These are phyloP conservation scores for Drosophila pseudoobscura DNA, from an alignment of 1,140 invertebrate species.

Conservation along the genomic window DNA sequence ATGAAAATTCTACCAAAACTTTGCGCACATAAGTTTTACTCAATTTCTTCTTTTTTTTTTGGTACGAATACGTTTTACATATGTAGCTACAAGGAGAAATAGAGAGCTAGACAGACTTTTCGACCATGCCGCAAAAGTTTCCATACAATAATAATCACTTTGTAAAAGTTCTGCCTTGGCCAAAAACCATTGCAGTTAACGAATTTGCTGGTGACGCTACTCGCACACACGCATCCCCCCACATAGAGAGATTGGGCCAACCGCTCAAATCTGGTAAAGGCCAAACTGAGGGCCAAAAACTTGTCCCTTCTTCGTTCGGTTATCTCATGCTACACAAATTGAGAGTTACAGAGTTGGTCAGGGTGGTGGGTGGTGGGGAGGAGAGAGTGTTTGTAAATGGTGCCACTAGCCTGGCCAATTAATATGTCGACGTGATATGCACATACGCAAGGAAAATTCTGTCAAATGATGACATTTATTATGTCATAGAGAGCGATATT, in stretches of 20 bases:
- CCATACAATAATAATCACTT: conserved; percentile 80
- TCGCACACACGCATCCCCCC: not conserved
- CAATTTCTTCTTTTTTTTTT: conserved; percentile 26
- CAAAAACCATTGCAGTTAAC: conserved; percentile 71
- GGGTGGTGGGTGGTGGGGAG: not conserved
- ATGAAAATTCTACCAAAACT: conserved; percentile 61
- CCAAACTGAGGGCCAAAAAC: conserved; percentile 46
- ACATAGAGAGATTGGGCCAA: conserved; percentile 23
- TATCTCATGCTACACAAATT: conserved; percentile 31
- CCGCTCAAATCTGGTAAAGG: conserved; percentile 49
- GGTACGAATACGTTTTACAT: conserved; percentile 38
- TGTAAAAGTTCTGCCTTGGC: conserved; percentile 70
- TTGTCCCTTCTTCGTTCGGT: conserved; percentile 30
- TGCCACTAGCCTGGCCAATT: conserved; percentile 30
- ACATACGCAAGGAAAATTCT: conserved; percentile 30
- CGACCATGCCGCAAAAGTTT: conserved; percentile 62
- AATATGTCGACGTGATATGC: conserved; percentile 54
- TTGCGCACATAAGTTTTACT: conserved; percentile 64
- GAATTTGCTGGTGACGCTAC: conserved; percentile 64
- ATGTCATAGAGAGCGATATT: conserved; percentile 49
- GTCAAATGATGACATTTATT: conserved; percentile 70
- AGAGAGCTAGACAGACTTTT: conserved; percentile 36
- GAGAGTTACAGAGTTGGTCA: not conserved
- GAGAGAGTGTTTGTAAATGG: conserved; percentile 19
- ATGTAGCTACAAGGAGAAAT: conserved; percentile 27